These are phyloP conservation scores for Platycercus adscitus DNA, from an alignment of 2,113 vertebrate genomes.

Conservation along the genomic window DNA sequence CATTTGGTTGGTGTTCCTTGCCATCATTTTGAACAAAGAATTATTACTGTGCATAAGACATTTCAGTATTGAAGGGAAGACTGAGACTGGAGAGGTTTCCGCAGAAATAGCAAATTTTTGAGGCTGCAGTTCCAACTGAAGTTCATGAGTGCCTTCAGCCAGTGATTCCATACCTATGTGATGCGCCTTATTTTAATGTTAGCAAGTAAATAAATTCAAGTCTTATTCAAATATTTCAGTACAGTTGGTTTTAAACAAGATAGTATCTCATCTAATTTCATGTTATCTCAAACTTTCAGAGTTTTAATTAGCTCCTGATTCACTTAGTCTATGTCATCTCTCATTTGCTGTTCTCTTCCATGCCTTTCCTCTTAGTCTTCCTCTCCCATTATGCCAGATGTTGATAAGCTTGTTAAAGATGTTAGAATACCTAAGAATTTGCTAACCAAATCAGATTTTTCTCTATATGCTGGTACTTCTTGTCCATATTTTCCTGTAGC, in stretches of 20 bases:
- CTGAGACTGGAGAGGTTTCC: not conserved
- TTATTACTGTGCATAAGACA: not conserved
- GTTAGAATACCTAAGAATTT: not conserved
- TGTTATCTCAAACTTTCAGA: not conserved
- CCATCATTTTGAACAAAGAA: not conserved
- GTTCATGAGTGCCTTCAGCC: not conserved
- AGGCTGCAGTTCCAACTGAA: not conserved
- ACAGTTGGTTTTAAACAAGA: not conserved
- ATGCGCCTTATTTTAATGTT: not conserved
- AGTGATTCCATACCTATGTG: not conserved
- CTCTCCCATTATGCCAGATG: not conserved
- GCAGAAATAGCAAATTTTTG: not conserved
- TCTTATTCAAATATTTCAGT: not conserved
- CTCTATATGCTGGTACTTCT: not conserved
- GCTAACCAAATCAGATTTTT: not conserved
- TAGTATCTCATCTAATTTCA: not conserved
- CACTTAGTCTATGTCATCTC: not conserved
- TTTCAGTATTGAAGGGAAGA: not conserved
- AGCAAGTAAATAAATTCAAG: not conserved
- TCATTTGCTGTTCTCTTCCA: not conserved
- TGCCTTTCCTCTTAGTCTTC: not conserved
- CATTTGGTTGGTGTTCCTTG: not conserved
- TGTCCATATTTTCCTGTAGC: not conserved
- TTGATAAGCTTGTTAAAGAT: not conserved
- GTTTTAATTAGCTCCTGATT: not conserved